These are phyloP conservation scores for Microctonus hyperodae DNA, from an alignment of 2,888 invertebrate genomes.

Conservation along the genomic window DNA sequence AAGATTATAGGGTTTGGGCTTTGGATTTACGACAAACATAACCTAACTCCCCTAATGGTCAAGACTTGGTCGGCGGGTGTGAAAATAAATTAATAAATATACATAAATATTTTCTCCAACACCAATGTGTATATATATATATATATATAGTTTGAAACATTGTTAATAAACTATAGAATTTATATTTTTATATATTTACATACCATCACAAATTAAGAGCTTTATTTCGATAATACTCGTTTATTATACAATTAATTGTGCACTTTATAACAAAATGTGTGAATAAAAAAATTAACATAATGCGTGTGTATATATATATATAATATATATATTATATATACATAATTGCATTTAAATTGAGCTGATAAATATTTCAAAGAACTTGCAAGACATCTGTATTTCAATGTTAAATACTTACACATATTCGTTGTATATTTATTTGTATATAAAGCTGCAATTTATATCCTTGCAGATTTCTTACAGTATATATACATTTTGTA, in stretches of 20 bases:
- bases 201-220: background rate
- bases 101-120: conserved; percentile 1
- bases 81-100: conserved; percentile 10
- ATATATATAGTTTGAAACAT: too few species aligned
- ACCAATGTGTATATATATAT: too few species aligned
- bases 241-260: conserved; percentile 27
- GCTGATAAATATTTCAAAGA: background rate
- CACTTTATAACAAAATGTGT: background rate
- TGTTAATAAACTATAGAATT: conserved; percentile 2
- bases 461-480: background rate
- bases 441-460: background rate
- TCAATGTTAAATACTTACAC: background rate
- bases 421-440: too few species aligned
- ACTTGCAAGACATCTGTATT: conserved; percentile 6
- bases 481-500: background rate
- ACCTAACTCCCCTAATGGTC: conserved; percentile 11
- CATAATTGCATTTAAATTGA: background rate
- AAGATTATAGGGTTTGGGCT: background rate
- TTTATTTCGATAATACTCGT: conserved; percentile 22
- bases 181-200: background rate
- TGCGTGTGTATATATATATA: background rate
- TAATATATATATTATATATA: too few species aligned
- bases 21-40: conserved; percentile 20
- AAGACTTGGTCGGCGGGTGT: conserved; percentile 15
- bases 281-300: background rate